Conservation (phyloP, 2,113 vertebrate species). For the Ptilonorhynchus violaceus region DNA sequence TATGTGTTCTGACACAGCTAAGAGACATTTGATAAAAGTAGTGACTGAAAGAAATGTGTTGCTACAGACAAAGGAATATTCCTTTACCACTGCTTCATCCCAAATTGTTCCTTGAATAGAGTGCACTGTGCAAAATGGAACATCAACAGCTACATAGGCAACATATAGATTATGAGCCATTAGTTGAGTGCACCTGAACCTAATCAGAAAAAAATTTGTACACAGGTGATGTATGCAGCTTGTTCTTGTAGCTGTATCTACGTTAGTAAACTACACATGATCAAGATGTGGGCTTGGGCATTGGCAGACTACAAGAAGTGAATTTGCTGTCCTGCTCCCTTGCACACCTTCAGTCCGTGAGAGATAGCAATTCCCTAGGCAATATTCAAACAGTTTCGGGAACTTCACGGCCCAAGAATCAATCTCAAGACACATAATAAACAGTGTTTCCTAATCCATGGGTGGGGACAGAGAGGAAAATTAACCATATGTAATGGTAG, state of each 20-base stretch:
- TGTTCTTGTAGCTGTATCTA: no score
- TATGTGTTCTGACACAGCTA: not conserved
- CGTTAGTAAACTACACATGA: not conserved
- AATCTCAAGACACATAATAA: not conserved
- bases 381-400: not conserved
- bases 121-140: not conserved
- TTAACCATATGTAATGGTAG: no score
- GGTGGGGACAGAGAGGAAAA: no score
- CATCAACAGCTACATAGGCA: no score
- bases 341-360: no score
- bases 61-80: not conserved
- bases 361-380: not conserved
- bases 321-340: not conserved
- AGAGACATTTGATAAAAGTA: not conserved
- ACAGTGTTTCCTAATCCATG: not conserved
- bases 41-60: not conserved
- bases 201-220: not conserved
- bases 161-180: not conserved
- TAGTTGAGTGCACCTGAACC: not conserved
- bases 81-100: not conserved
- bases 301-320: no score
- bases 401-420: not conserved
- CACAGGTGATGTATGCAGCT: not conserved
- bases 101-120: not conserved
- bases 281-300: not conserved